Conservation (phyloP, 2,113 vertebrate species). For the Megaceryle maxima region DNA sequence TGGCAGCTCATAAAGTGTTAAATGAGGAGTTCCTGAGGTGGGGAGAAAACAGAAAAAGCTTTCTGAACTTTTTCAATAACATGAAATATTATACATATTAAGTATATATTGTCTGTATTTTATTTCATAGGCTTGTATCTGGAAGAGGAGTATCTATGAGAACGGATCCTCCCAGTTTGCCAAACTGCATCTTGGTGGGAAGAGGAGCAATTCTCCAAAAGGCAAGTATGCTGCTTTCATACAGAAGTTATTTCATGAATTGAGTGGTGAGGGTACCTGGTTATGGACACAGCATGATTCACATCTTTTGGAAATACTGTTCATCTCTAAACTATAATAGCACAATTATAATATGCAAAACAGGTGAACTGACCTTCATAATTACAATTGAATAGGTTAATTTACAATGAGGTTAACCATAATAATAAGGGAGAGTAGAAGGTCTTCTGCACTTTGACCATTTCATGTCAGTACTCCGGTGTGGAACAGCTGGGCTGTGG, state of each 20-base stretch:
- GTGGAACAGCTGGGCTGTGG: background rate
- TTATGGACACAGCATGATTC: background rate
- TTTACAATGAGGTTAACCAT: background rate
- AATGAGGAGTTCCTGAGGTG: background rate
- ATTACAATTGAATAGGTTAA: background rate
- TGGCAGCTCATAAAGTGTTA: background rate
- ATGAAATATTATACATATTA: background rate
- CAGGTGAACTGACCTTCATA: background rate
- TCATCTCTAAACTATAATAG: background rate
- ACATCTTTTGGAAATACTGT: background rate
- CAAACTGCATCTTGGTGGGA: background rate
- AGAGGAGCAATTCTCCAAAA: background rate
- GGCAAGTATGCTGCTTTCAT: background rate
- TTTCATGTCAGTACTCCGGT: no score
- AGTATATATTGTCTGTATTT: fast-evolving
- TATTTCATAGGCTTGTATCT: background rate
- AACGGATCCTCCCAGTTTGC: background rate
- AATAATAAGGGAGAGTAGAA: background rate
- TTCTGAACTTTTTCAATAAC: background rate
- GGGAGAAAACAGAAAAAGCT: background rate
- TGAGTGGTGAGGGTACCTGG: background rate
- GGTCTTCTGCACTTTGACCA: background rate
- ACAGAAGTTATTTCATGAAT: background rate
- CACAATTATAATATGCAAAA: background rate
- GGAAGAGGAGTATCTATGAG: background rate